Evolutionary conservation across 2,888 invertebrate species (phyloP).

Genomic region (Colletes collaris): DNA sequence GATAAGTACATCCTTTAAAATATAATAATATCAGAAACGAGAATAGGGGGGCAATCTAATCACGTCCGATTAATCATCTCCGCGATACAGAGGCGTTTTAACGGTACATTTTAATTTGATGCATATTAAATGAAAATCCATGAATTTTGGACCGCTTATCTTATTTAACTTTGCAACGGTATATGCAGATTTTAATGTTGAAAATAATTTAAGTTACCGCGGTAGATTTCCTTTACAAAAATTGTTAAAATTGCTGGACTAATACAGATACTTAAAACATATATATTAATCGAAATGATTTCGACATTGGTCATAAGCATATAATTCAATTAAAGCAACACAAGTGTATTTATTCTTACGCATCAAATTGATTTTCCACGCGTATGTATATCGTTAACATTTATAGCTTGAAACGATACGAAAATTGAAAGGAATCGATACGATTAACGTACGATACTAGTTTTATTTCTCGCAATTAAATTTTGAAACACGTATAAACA

Average conservation of each 20-base stretch:
- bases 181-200: not conserved
- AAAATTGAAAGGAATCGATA: too few relatives aligned
- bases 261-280: not conserved
- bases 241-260: not conserved
- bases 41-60: constrained; percentile 6
- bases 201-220: not conserved
- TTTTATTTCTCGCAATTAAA: too few relatives aligned
- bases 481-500: too few relatives aligned
- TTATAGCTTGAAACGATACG: too few relatives aligned
- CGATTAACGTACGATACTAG: too few relatives aligned
- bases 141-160: not conserved
- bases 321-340: too few relatives aligned
- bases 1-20: constrained; percentile 10
- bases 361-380: too few relatives aligned
- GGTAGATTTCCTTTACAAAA: constrained; percentile 9
- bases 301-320: not conserved
- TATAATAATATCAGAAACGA: not conserved
- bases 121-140: constrained; percentile 7
- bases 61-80: constrained; percentile 15
- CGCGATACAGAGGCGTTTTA: not conserved
- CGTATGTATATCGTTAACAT: too few relatives aligned
- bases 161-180: not conserved
- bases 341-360: too few relatives aligned
- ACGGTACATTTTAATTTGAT: constrained; percentile 21
- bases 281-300: constrained; percentile 6